Conservation (phyloP, 2,113 vertebrate species). For the Megaceryle maxima region DNA sequence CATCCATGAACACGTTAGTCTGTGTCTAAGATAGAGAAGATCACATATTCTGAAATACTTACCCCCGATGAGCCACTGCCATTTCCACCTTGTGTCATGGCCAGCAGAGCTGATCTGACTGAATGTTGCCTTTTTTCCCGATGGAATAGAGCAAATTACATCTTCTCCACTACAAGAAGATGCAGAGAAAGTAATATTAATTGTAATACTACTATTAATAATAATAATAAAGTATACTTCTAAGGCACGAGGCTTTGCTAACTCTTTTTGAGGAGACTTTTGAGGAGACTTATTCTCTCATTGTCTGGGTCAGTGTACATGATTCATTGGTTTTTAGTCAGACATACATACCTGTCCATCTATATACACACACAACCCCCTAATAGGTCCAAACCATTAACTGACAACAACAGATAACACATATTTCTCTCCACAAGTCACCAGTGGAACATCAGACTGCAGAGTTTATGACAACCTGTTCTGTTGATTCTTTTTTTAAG, state of each 20-base stretch:
- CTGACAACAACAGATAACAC: not conserved
- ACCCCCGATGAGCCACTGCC: not conserved
- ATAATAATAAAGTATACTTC: not conserved
- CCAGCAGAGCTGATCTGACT: not conserved
- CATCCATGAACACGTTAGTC: not conserved
- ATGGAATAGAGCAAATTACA: not conserved
- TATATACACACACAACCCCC: not conserved
- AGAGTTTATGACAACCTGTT: not conserved
- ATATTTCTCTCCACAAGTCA: not conserved
- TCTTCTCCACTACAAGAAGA: not conserved
- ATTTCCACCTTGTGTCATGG: not conserved
- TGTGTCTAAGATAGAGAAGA: not conserved
- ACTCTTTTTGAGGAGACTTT: not conserved
- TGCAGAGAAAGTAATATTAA: not conserved
- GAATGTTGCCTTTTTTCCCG: not conserved
- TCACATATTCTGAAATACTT: not conserved
- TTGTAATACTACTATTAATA: not conserved
- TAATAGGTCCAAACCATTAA: not conserved
- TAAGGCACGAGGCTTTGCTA: not conserved
- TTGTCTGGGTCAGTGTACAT: accelerated
- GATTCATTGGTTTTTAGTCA: not conserved
- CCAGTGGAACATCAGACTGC: not conserved
- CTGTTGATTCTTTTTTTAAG: not conserved
- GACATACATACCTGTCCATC: accelerated
- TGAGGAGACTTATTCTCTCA: not conserved